Conservation (phyloP, 2,113 vertebrate species). For the Pachypanchax playfairii region DNA sequence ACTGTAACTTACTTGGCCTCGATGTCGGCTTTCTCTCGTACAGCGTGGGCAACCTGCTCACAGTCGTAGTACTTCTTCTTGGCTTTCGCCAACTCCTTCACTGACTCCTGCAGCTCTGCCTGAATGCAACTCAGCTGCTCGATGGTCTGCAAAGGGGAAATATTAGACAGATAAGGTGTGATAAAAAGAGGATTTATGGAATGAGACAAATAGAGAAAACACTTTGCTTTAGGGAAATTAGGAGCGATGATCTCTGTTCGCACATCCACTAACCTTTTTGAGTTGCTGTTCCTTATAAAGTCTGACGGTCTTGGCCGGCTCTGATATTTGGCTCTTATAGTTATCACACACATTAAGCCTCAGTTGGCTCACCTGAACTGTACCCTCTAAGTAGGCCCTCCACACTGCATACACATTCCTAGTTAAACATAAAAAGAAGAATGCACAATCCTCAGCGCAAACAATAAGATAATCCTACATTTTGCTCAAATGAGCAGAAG, state of each 20-base stretch:
- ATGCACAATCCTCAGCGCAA: too few species aligned
- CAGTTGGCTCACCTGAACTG: slow-evolving; percentile 94
- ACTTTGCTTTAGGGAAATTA: slow-evolving; percentile 5
- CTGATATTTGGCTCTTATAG: slow-evolving; percentile 94
- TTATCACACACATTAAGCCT: slow-evolving; percentile 95
- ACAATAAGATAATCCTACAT: neutral
- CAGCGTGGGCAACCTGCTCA: slow-evolving; percentile 97
- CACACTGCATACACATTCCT: slow-evolving; percentile 97
- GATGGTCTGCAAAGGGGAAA: slow-evolving; percentile 83
- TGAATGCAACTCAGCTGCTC: slow-evolving; percentile 97
- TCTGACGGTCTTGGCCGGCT: slow-evolving; percentile 92
- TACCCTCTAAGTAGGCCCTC: slow-evolving; percentile 94
- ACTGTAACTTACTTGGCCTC: slow-evolving; percentile 91
- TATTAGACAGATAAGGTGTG: slow-evolving; percentile 4
- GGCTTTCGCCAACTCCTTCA: slow-evolving; percentile 98
- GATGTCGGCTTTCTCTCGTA: slow-evolving; percentile 97
- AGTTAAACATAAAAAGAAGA: slow-evolving; percentile 40
- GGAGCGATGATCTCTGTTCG: neutral
- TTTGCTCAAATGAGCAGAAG: neutral
- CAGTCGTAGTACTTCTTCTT: slow-evolving; percentile 99
- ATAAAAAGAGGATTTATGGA: neutral
- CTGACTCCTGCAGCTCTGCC: slow-evolving; percentile 94
- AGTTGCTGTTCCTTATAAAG: slow-evolving; percentile 97
- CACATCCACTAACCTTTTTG: slow-evolving; percentile 84
- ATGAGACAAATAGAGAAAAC: slow-evolving; percentile 6